These are phyloP conservation scores for Poeciliopsis turrubarensis DNA, from an alignment of 2,113 vertebrate species.

Conservation along the genomic window DNA sequence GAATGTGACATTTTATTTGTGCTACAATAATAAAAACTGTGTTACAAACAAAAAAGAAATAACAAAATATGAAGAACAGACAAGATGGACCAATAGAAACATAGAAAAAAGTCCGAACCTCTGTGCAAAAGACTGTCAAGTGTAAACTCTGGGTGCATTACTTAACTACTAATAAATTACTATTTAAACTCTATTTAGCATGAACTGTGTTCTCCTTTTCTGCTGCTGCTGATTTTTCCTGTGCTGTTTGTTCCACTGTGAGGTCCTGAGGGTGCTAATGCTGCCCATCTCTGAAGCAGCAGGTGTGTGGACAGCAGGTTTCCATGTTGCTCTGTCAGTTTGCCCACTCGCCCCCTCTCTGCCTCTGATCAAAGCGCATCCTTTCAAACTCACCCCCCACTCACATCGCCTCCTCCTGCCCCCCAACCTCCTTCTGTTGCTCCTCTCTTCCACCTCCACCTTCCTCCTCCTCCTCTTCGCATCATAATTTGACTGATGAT, in stretches of 20 bases:
- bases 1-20: too few relatives aligned
- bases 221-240: conserved; percentile 1
- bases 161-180: background rate
- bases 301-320: conserved; percentile 78
- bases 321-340: conserved; percentile 73
- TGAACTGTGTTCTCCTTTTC: background rate
- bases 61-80: background rate
- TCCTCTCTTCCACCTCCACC: conserved; percentile 51
- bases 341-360: conserved; percentile 61
- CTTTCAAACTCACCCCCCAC: conserved; percentile 48
- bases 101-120: background rate
- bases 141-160: background rate
- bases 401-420: background rate
- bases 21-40: too few relatives aligned
- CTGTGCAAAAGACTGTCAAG: background rate
- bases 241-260: conserved; percentile 19
- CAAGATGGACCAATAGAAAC: background rate
- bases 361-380: conserved; percentile 74
- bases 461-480: conserved; percentile 45
- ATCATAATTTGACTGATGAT: conserved; percentile 85
- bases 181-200: background rate
- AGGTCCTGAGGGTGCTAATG: conserved; percentile 49
- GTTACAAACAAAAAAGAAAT: too few relatives aligned
- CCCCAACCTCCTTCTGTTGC: conserved; percentile 56
- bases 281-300: conserved; percentile 66